Evolutionary conservation across 2,888 invertebrate species (phyloP).

Genomic region (Hecatera dysodea): DNA sequence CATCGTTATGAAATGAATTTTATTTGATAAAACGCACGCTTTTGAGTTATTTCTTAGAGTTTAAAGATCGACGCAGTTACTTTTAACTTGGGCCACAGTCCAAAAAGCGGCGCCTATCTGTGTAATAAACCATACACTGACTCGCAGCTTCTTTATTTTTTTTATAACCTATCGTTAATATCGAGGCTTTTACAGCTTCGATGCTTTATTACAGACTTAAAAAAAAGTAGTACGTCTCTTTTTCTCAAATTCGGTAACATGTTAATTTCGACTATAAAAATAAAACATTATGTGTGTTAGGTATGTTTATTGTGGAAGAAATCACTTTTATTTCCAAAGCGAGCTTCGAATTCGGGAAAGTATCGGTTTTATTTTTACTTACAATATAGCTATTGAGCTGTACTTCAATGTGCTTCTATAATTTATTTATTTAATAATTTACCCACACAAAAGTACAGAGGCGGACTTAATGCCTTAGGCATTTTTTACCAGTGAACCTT

Average conservation of each 20-base stretch:
- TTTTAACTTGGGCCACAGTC: slow-evolving; percentile 46
- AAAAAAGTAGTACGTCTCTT: slow-evolving; percentile 70
- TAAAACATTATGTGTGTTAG: slow-evolving; percentile 71
- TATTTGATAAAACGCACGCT: too few species aligned
- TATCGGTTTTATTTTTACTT: neutral
- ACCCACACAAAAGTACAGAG: too few species aligned
- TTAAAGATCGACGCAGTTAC: neutral
- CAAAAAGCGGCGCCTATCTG: slow-evolving; percentile 82
- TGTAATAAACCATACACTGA: slow-evolving; percentile 84
- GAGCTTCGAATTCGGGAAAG: slow-evolving; percentile 24
- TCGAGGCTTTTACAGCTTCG: slow-evolving; percentile 84
- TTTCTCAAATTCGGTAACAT: slow-evolving; percentile 83
- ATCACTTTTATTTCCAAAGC: slow-evolving; percentile 55
- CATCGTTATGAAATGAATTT: too few species aligned
- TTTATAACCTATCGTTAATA: slow-evolving; percentile 88
- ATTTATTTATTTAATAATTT: too few species aligned
- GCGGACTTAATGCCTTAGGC: too few species aligned
- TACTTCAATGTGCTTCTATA: too few species aligned
- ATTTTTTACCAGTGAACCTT: too few species aligned
- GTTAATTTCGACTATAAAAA: slow-evolving; percentile 87
- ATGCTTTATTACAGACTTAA: slow-evolving; percentile 85
- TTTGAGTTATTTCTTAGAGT: neutral
- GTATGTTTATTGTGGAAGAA: slow-evolving; percentile 62
- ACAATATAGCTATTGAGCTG: too few species aligned
- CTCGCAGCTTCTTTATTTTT: slow-evolving; percentile 84